These are phyloP conservation scores for Tapera naevia DNA, from an alignment of 2,797 vertebrate genomes.

Conservation along the genomic window DNA sequence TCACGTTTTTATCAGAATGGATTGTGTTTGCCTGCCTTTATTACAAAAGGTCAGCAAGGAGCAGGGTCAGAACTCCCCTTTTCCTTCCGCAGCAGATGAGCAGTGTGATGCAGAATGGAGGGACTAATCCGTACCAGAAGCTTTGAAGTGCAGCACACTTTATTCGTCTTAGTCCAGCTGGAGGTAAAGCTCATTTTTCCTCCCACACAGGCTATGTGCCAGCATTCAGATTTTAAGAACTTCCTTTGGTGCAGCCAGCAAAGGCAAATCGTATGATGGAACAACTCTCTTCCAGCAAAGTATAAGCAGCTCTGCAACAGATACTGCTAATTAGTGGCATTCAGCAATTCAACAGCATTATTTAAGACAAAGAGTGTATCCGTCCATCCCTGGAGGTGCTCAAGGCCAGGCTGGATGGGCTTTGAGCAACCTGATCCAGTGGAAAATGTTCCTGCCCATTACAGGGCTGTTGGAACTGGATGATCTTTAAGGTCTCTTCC, in stretches of 20 bases:
- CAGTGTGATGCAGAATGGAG: not conserved
- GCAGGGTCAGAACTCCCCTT: not conserved
- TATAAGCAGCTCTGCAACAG: not conserved
- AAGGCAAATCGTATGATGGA: not conserved
- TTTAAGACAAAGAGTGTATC: not conserved
- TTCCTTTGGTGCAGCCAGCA: not conserved
- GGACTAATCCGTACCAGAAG: not conserved
- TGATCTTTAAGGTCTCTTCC: too few relatives aligned
- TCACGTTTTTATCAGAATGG: not conserved
- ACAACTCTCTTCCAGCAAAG: not conserved
- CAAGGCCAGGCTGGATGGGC: too few relatives aligned
- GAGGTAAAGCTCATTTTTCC: not conserved
- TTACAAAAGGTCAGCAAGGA: not conserved
- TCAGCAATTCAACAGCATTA: not conserved
- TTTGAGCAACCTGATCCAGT: too few relatives aligned
- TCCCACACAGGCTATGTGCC: not conserved
- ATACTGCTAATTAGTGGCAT: not conserved
- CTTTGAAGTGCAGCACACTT: not conserved
- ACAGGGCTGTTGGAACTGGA: too few relatives aligned
- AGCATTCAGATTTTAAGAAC: not conserved
- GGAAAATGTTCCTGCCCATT: too few relatives aligned
- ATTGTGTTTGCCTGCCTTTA: not conserved
- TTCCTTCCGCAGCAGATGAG: not conserved
- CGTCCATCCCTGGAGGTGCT: too few relatives aligned
- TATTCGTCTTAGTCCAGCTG: not conserved